Conservation (phyloP, 2,113 vertebrate genomes). For the Manacus vitellinus region DNA sequence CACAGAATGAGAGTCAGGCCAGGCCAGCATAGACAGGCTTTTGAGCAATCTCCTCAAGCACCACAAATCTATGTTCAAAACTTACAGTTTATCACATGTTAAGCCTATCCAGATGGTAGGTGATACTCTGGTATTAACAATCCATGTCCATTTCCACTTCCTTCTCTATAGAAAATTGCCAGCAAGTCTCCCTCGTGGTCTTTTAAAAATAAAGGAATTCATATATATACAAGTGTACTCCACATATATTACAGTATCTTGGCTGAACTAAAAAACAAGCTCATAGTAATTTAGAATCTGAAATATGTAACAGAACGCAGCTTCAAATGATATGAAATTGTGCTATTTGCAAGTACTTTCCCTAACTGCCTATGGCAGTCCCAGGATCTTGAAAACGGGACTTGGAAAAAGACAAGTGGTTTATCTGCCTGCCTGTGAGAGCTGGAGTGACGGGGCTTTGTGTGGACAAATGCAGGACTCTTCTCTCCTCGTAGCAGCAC, state of each 20-base stretch:
- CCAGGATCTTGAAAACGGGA: neutral
- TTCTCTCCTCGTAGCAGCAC: neutral
- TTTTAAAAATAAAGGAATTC: neutral
- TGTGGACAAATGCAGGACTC: neutral
- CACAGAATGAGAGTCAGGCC: neutral
- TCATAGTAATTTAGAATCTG: neutral
- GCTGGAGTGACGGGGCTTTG: neutral
- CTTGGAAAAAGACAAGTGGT: neutral
- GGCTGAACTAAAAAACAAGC: neutral
- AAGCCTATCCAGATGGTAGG: constrained; percentile 44
- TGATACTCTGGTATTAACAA: constrained; percentile 30
- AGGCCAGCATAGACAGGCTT: neutral
- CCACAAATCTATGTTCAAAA: constrained; percentile 22
- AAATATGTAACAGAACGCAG: neutral
- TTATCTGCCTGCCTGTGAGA: neutral
- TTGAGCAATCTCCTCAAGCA: constrained; percentile 1
- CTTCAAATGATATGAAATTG: neutral
- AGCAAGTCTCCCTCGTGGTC: constrained; percentile 1
- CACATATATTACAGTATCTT: neutral
- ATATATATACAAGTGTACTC: neutral
- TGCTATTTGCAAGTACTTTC: neutral
- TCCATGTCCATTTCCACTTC: constrained; percentile 17
- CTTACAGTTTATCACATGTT: constrained; percentile 47
- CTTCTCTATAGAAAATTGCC: neutral
- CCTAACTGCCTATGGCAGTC: neutral